These are phyloP conservation scores for Litoditis marina DNA, from an alignment of 2,888 invertebrate genomes.

Conservation along the genomic window DNA sequence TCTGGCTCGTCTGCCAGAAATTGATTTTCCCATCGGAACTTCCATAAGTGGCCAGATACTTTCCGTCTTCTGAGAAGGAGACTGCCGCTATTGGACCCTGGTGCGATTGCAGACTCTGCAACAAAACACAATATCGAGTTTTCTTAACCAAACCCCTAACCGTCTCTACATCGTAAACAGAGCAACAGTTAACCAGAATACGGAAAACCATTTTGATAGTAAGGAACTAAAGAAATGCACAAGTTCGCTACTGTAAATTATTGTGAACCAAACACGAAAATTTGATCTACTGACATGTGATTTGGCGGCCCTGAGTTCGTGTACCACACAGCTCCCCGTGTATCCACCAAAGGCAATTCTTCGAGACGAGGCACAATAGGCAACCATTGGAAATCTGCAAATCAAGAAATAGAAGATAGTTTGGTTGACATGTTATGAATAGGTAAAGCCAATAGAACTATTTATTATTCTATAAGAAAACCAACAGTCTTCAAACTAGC, in stretches of 20 bases:
- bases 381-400: conserved; percentile 72
- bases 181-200: too few species aligned
- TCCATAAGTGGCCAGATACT: conserved; percentile 91
- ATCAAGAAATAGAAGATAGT: too few species aligned
- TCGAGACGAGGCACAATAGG: conserved; percentile 84
- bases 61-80: conserved; percentile 94
- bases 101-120: conserved; percentile 72
- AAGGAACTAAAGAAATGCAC: too few species aligned
- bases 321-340: conserved; percentile 86
- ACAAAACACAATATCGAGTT: too few species aligned
- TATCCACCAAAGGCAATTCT: conserved; percentile 92
- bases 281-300: conserved; percentile 70
- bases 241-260: neutral
- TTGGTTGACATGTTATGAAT: neutral
- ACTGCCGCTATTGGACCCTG: conserved; percentile 83
- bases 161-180: too few species aligned
- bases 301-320: conserved; percentile 89
- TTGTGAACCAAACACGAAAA: neutral
- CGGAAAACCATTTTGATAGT: too few species aligned
- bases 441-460: too few species aligned
- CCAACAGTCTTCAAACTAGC: too few species aligned
- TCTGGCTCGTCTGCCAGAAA: conserved; percentile 88
- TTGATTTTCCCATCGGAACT: conserved; percentile 85
- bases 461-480: too few species aligned
- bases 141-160: too few species aligned